Percentiles rank a stretch among this genome's conserved stretches.
Conservation (phyloP, 2,888 invertebrate species). For the Siphonodentalium dalli region DNA sequence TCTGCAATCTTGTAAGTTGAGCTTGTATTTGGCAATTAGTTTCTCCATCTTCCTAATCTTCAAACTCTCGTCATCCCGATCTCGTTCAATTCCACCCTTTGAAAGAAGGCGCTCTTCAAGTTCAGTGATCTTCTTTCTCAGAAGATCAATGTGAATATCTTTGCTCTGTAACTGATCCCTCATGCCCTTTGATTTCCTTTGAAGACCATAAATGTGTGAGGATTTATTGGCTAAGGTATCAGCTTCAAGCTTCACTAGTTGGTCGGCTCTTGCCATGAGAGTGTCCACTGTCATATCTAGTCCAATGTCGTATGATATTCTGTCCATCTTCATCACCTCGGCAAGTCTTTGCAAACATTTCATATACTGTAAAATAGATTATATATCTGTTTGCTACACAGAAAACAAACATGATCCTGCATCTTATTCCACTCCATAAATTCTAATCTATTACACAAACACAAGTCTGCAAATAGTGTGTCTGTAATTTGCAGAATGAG, state of each 20-base stretch:
- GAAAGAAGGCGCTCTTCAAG: constrained; percentile 57
- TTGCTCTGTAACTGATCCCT: constrained; percentile 90
- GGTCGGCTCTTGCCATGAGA: constrained; percentile 83
- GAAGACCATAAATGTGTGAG: constrained; percentile 87
- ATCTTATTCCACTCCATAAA: too few species aligned
- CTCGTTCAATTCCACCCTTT: constrained; percentile 52
- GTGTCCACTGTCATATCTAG: constrained; percentile 85
- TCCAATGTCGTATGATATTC: constrained; percentile 81
- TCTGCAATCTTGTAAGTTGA: constrained; percentile 83
- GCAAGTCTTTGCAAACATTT: constrained; percentile 84
- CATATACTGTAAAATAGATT: constrained; percentile 51
- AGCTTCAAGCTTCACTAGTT: constrained; percentile 80
- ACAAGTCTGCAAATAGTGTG: too few species aligned
- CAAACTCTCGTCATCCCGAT: constrained; percentile 53
- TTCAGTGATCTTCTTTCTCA: constrained; percentile 79
- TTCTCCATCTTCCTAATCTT: constrained; percentile 75
- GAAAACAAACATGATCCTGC: too few species aligned
- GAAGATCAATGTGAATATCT: constrained; percentile 87
- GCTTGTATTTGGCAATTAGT: constrained; percentile 81
- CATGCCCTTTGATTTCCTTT: constrained; percentile 80
- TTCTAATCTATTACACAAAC: too few species aligned
- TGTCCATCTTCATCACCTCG: constrained; percentile 83
- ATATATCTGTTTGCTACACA: not conserved
- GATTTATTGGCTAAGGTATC: constrained; percentile 86
- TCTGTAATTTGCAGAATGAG: too few species aligned